Conservation (phyloP, 2,888 invertebrate genomes). For the Clanis bilineata region DNA sequence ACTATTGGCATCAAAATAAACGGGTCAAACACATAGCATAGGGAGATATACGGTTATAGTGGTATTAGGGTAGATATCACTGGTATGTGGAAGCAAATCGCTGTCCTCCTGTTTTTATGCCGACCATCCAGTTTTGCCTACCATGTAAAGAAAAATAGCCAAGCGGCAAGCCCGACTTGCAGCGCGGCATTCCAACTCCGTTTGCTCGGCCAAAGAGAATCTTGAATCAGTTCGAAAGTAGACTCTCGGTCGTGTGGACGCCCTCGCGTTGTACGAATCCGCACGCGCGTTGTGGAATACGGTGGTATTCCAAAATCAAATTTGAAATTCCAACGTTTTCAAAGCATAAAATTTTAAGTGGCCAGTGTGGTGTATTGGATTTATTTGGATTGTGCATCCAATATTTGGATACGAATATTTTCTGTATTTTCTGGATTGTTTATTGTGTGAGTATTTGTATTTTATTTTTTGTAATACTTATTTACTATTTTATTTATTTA, state of each 20-base stretch:
- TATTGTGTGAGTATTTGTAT: conserved; percentile 61
- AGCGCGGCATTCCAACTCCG: conserved; percentile 59
- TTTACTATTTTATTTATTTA: not conserved
- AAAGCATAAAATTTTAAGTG: conserved; percentile 45
- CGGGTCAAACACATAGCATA: not conserved
- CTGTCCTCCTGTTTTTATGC: conserved; percentile 31
- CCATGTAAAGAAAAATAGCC: conserved; percentile 58
- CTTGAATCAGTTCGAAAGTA: conserved; percentile 73
- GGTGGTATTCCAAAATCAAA: conserved; percentile 50
- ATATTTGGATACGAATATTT: conserved; percentile 49
- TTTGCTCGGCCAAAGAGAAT: conserved; percentile 35
- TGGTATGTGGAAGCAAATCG: conserved; percentile 37
- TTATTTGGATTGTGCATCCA: conserved; percentile 51
- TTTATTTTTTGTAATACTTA: conserved; percentile 16
- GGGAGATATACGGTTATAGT: not conserved
- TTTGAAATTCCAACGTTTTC: conserved; percentile 39
- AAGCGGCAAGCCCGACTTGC: conserved; percentile 56
- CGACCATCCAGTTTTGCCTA: conserved; percentile 52
- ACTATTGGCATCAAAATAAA: not conserved
- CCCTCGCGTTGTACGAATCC: conserved; percentile 39
- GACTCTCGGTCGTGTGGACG: conserved; percentile 65
- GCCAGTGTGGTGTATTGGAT: conserved; percentile 63
- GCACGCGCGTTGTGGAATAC: conserved; percentile 52
- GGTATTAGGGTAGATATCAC: conserved; percentile 19
- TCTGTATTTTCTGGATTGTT: conserved; percentile 56